Evolutionary conservation across 2,888 invertebrate genomes (phyloP).

Genomic region (Drosophila prolongata): DNA sequence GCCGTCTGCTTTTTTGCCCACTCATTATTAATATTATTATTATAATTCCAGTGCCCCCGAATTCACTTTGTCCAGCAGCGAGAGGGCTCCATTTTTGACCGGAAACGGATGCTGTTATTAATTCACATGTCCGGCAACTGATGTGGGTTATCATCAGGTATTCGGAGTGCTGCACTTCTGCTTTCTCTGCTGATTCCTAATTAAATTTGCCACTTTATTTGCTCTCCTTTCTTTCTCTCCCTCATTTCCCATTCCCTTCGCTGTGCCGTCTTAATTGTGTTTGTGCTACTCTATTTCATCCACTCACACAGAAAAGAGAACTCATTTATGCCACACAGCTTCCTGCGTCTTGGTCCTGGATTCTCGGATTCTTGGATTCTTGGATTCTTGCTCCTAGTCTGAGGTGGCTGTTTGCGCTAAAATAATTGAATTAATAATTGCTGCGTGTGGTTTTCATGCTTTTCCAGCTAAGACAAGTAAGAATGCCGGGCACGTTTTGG

Average conservation of each 20-base stretch:
- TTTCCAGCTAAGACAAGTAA: conserved; percentile 78
- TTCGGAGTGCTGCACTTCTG: conserved; percentile 21
- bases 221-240: conserved; percentile 28
- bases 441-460: conserved; percentile 84
- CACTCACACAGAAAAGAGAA: conserved; percentile 45
- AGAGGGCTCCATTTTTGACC: conserved; percentile 61
- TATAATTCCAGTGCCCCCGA: conserved; percentile 28
- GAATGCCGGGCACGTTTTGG: conserved; percentile 1
- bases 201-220: conserved; percentile 78
- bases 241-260: conserved; percentile 23
- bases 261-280: conserved; percentile 68
- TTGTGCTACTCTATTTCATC: conserved; percentile 77
- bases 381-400: conserved; percentile 53
- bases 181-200: conserved; percentile 52
- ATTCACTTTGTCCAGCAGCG: conserved; percentile 18
- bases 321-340: conserved; percentile 70
- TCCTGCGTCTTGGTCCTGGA: conserved; percentile 28
- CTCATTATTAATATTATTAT: conserved; percentile 59
- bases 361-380: conserved; percentile 2
- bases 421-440: conserved; percentile 84
- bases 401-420: conserved; percentile 81
- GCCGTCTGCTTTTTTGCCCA: conserved; percentile 45
- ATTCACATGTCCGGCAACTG: conserved; percentile 68
- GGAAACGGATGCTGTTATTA: conserved; percentile 78
- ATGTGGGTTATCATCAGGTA: conserved; percentile 37